Base-by-base conservation (phyloP, 1,140 invertebrate genomes). In the Archegozetes longisetosus region DNA sequence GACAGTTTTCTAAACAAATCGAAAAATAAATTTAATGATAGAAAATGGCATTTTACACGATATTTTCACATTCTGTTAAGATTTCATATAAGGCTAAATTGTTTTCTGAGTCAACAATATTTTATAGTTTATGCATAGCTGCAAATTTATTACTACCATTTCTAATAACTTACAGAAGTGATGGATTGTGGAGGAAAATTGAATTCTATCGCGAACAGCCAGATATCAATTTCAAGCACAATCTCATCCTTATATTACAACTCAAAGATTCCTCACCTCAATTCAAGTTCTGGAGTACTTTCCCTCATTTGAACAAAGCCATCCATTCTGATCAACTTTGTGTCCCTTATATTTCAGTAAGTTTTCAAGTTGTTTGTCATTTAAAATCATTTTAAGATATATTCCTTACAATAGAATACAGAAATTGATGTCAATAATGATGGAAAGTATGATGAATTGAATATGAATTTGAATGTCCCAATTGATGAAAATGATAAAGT, bases 121-220 rank as follows among this genome's bases (percentile, higher is more conserved):
- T 40, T 40, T 40, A 40, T 40, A 40, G 32, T 40, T 40, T 40
- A 40, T 40, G 50, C 20, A 9, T 25, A 51, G n/a, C 12, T 22
- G 6, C 50, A 51, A 55, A 55, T 28, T 29, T 55, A 20, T 13
- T 55, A 13, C 23, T 29, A 29, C 53, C 53, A 1, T 55, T 26
- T 22, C 23, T 55, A 4, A 55, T 55, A 4, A 28, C 32, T 40
- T 55, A 55, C 27, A 26, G 32, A 32, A 55, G 23, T 12, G 53
- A 55, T 55, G 53, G 53, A 12, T 29, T 55, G 1, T 55, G 53
- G 53, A 32, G 26, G 22, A 29, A 40, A 13, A 29, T 55, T 12
- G 53, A 55, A 6, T 40, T 26, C 6, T 55, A n/a, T 27, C 23
- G 53, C 20, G 53, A 55, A 55, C 23, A 55, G 29, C 53, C 53